These are phyloP conservation scores for Lasioglossum marginatum DNA, from an alignment of 2,888 invertebrate genomes.

Conservation along the genomic window DNA sequence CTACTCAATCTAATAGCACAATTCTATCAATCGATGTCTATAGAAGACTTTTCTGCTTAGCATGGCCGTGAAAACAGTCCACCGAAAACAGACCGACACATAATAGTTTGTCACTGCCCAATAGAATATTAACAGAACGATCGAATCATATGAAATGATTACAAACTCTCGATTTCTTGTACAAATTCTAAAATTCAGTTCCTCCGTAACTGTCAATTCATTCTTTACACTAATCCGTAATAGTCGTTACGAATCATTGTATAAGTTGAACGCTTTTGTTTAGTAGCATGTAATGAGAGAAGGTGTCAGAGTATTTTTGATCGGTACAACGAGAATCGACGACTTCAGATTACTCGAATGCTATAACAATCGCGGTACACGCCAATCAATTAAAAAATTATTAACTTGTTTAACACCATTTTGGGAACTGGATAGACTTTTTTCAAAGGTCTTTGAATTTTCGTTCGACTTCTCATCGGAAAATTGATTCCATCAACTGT, in stretches of 20 bases:
- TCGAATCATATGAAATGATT: not conserved
- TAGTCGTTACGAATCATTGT: not conserved
- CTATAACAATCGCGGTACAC: not conserved
- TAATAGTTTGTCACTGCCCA: conserved; percentile 49
- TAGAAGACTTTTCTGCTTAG: not conserved
- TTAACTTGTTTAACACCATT: not conserved
- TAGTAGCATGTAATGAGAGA: not conserved
- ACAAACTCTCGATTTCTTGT: not conserved
- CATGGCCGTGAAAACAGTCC: conserved; percentile 14
- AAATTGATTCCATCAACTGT: not conserved
- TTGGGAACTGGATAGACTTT: not conserved
- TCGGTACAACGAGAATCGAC: conserved; percentile 11
- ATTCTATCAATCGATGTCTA: not conserved
- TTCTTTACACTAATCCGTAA: not conserved
- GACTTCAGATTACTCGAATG: not conserved
- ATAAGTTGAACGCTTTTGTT: conserved; percentile 7
- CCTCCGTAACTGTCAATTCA: not conserved
- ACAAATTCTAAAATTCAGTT: not conserved
- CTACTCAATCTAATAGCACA: not conserved
- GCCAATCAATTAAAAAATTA: not conserved
- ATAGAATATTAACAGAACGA: not conserved
- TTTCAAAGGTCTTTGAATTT: not conserved
- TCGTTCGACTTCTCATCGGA: not conserved
- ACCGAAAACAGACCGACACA: conserved; percentile 16
- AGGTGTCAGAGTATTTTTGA: conserved; percentile 22